Evolutionary conservation across 30 jellyfish, hydroid and myxozoan species (phyloP), one percentile per base, ranked within the genome.

Genomic region (Nemopilema nomurai): DNA sequence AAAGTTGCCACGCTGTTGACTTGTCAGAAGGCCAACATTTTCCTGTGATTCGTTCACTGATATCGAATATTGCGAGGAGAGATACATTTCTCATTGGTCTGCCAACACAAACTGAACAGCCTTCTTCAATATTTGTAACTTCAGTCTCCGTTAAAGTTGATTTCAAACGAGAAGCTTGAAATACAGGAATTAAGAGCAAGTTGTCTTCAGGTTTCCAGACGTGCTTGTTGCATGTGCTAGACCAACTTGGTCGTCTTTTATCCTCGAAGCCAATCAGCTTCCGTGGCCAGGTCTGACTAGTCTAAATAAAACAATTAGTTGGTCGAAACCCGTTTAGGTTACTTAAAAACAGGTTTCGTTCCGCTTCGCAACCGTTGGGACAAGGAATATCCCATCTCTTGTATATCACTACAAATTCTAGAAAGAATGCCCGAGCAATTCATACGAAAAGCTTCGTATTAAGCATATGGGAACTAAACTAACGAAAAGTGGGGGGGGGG

Each of bases 11-110:
- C 92, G 33, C 51, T 87, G 95, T 27, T 82, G 92, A 22, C 88
- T 92, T 16, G 96, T 67, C 30, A 85, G 66, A 51, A 91, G 90
- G 79, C 90, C 97, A 4, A 86, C 75, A 22, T 83, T 82, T 63
- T 83, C 93, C 24, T 77, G 88, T 16, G 97, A 91, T 62, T 90
- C 96, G 51, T 71, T 80, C 63, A 90, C 90, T 26, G 97, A 90
- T 57, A 79, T 63, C 50, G 97, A 91, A 81, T 91, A 91, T 77
- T 86, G 96, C 22, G 96, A 71, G 9, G 97, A 86, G 23, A 91
- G 82, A 86, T 91, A 91, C 97, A 91, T 91, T 51, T 51, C 77
- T 26, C 27, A 24, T 33, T 6, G 65, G 16, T 64, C 7, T 4
- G 4, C 6, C 41, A 6, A 41, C 57, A 6, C 6, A 41, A 41